A percentile compares a stretch with the other conserved stretches of the same genome.
Conservation (phyloP, 2,888 invertebrate genomes). For the Pandemis corylana region DNA sequence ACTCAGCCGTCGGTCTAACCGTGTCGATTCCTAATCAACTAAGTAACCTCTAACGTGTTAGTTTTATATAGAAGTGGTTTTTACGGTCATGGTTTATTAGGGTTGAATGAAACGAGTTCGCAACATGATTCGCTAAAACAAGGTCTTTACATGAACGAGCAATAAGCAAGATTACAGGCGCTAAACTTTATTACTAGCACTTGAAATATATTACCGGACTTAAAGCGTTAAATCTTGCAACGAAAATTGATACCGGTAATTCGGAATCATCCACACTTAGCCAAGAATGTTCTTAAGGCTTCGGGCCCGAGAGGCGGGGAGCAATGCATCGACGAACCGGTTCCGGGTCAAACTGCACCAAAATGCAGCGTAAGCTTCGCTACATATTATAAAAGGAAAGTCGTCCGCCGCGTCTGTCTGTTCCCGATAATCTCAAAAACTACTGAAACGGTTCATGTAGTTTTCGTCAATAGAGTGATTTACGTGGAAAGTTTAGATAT, state of each 20-base stretch:
- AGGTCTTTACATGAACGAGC: not conserved
- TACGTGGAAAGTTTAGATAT: too few relatives aligned
- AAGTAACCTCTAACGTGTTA: slow-evolving; percentile 39
- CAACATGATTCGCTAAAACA: slow-evolving; percentile 14
- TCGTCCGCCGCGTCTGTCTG: slow-evolving; percentile 10
- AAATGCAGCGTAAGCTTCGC: slow-evolving; percentile 26
- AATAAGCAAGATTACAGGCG: not conserved
- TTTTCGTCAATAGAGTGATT: too few relatives aligned
- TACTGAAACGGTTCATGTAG: too few relatives aligned
- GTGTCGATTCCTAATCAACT: slow-evolving; percentile 46
- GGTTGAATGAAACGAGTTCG: slow-evolving; percentile 20
- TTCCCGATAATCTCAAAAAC: not conserved
- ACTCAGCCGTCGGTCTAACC: slow-evolving; percentile 51
- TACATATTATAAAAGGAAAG: not conserved
- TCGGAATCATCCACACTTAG: slow-evolving; percentile 11
- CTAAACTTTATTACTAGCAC: slow-evolving; percentile 14
- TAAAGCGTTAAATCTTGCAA: slow-evolving; percentile 3
- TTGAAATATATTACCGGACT: not conserved
- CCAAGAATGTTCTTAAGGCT: slow-evolving; percentile 31
- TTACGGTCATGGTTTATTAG: slow-evolving; percentile 34
- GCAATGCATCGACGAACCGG: slow-evolving; percentile 58
- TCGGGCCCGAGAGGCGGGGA: slow-evolving; percentile 56
- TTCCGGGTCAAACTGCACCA: slow-evolving; percentile 48
- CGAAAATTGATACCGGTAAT: slow-evolving; percentile 22
- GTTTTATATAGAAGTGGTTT: slow-evolving; percentile 38